Conservation (phyloP, 2,888 invertebrate genomes). For the Clivina fossor region DNA sequence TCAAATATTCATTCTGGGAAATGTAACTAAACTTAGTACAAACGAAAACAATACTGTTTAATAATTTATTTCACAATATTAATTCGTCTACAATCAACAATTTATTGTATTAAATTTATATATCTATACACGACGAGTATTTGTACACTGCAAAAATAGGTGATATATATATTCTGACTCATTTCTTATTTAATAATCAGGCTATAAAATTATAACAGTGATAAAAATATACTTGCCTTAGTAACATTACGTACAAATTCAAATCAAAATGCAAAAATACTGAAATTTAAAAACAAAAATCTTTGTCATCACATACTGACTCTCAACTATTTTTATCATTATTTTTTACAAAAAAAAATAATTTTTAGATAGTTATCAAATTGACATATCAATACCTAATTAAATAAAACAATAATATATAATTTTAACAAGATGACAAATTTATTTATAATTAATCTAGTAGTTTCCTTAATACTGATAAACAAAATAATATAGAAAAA, state of each 20-base stretch:
- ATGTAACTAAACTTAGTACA: neutral
- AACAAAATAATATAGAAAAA: neutral
- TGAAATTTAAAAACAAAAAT: conserved; percentile 13
- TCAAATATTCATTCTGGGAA: conserved; percentile 4
- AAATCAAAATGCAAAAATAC: neutral
- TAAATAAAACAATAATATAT: neutral
- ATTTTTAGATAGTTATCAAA: neutral
- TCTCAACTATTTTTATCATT: neutral
- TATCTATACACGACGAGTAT: too few species aligned
- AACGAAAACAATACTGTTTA: conserved; percentile 1
- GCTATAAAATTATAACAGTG: conserved; percentile 2
- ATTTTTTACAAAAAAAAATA: neutral
- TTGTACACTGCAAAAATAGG: too few species aligned
- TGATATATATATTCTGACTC: too few species aligned
- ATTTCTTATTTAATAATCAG: too few species aligned
- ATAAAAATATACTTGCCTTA: conserved; percentile 11
- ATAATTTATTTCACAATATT: neutral
- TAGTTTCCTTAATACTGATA: neutral
- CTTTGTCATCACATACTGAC: conserved; percentile 5
- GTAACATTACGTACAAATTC: conserved; percentile 4
- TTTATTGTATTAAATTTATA: too few species aligned
- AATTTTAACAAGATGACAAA: neutral
- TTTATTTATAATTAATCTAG: neutral
- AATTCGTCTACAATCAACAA: too few species aligned
- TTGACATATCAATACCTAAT: neutral